phyloP scores from a whole-genome alignment of 2,797 vertebrate genomes.

The Gobio occitaniae region DNA sequence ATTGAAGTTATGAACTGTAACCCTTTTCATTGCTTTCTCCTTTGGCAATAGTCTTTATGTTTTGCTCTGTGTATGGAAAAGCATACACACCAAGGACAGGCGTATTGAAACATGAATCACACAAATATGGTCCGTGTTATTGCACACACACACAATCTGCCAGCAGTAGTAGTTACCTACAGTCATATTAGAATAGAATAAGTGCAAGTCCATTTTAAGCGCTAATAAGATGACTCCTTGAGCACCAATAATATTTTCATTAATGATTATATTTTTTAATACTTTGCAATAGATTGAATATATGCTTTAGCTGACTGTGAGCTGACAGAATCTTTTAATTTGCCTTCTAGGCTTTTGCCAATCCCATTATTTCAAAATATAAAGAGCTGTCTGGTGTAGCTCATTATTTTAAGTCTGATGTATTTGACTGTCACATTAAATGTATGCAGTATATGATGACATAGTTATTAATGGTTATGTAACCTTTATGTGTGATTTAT shows the following conservation, averaged over 20 bases:
- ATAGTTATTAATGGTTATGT: constrained; percentile 33
- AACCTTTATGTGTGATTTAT: constrained; percentile 38
- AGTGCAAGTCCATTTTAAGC: constrained; percentile 34
- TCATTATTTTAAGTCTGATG: constrained; percentile 45
- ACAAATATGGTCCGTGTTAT: background rate
- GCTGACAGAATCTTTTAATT: constrained; percentile 47
- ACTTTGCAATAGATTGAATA: constrained; percentile 48
- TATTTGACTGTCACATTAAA: constrained; percentile 32
- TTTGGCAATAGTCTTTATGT: background rate
- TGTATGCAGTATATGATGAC: constrained; percentile 24
- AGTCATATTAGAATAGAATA: background rate
- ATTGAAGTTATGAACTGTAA: background rate
- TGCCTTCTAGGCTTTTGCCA: constrained; percentile 39
- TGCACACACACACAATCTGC: background rate
- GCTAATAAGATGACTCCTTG: constrained; percentile 44
- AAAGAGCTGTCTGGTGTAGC: constrained; percentile 41
- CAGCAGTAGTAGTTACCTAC: background rate
- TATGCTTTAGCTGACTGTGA: constrained; percentile 32
- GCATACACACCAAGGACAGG: background rate
- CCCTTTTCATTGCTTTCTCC: background rate
- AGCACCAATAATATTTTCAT: constrained; percentile 34
- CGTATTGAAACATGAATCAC: constrained; percentile 14
- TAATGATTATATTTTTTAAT: constrained; percentile 42
- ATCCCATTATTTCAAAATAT: constrained; percentile 56
- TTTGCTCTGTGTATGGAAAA: background rate